These are phyloP conservation scores for Sitta europaea DNA, from an alignment of 2,113 vertebrate species.

Conservation along the genomic window DNA sequence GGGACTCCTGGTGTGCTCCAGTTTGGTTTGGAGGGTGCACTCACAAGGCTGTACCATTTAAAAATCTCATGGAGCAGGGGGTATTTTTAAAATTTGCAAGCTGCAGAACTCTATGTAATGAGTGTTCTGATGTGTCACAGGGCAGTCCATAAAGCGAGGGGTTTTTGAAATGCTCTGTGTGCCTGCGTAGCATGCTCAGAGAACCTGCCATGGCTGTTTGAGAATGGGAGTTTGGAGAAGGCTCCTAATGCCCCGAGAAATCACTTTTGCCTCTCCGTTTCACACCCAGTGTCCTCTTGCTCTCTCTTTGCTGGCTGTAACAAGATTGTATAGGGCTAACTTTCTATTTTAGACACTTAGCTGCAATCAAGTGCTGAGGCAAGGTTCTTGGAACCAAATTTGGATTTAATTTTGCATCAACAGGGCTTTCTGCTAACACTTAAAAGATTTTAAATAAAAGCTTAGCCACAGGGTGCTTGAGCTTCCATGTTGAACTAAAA, in stretches of 20 bases:
- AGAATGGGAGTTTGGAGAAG: background rate
- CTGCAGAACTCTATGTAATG: fast-evolving
- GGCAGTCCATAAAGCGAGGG: background rate
- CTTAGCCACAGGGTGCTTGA: background rate
- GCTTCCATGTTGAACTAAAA: background rate
- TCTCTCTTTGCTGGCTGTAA: background rate
- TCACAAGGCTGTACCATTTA: background rate
- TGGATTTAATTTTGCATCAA: background rate
- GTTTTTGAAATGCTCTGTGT: background rate
- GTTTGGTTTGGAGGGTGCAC: background rate
- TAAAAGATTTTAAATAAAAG: background rate
- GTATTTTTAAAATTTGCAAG: background rate
- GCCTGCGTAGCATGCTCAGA: background rate
- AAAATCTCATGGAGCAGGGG: background rate
- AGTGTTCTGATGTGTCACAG: background rate
- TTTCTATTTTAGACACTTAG: background rate
- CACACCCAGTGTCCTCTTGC: background rate
- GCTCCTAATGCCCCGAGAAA: background rate
- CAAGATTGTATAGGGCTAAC: background rate
- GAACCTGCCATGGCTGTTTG: fast-evolving
- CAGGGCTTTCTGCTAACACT: background rate
- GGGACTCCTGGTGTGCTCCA: background rate
- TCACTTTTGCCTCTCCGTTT: background rate
- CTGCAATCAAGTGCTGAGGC: background rate
- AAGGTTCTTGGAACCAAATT: background rate